Percentiles rank a stretch among this genome's conserved stretches.
Evolutionary conservation across 2,113 vertebrate species (phyloP).

Genomic region (Theristicus caerulescens): DNA sequence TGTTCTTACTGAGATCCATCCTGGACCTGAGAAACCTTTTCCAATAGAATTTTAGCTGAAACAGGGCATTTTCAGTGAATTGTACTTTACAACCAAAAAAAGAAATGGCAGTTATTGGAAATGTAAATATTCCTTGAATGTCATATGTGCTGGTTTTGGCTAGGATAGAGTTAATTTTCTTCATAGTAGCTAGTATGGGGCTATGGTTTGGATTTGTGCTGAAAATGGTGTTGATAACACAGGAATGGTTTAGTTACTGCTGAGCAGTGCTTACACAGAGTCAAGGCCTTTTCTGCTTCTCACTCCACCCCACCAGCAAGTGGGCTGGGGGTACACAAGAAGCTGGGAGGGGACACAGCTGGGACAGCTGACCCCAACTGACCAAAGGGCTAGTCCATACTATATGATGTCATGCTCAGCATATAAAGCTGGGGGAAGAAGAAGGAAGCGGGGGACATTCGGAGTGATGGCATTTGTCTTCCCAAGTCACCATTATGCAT

Average conservation of each 20-base stretch:
- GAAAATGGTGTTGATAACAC: not conserved
- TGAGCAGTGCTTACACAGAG: not conserved
- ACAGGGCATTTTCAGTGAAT: not conserved
- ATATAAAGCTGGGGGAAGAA: not conserved
- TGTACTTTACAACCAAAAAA: not conserved
- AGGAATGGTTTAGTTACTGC: accelerated
- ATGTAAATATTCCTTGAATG: not conserved
- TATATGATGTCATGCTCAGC: accelerated
- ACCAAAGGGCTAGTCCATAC: not conserved
- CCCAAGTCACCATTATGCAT: accelerated
- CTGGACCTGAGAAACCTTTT: not conserved
- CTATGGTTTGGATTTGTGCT: not conserved
- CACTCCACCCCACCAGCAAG: not conserved
- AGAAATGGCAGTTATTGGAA: not conserved
- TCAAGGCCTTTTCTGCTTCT: not conserved
- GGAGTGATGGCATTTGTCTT: not conserved
- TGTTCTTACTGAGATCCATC: not conserved
- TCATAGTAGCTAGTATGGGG: not conserved
- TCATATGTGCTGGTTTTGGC: not conserved
- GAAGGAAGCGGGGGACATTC: accelerated
- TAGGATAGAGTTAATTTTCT: not conserved
- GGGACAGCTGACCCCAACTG: not conserved
- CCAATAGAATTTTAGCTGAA: not conserved
- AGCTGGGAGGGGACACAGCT: not conserved
- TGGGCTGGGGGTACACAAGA: not conserved